Evolutionary conservation across 1,140 invertebrate species (phyloP).

Genomic region (Drosophila parabipectinata): DNA sequence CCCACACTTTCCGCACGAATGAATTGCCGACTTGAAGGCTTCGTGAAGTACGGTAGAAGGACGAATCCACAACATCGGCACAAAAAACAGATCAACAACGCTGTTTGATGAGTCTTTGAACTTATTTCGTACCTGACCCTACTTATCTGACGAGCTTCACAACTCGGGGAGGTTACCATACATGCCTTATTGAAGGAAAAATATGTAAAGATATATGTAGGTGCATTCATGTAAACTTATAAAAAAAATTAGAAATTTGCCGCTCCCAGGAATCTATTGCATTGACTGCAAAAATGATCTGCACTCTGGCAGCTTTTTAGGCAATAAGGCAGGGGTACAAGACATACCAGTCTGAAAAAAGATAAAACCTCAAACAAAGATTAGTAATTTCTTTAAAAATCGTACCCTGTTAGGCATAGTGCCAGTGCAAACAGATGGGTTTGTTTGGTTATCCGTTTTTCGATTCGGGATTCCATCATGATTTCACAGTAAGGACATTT

Average conservation of each 20-base stretch:
- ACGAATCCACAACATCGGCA: too few species aligned
- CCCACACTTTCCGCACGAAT: too few species aligned
- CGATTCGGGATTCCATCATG: constrained; percentile 36
- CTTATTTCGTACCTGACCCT: too few species aligned
- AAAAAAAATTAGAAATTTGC: constrained; percentile 61
- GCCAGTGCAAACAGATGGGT: constrained; percentile 44
- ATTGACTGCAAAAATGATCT: constrained; percentile 88
- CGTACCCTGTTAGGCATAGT: constrained; percentile 47
- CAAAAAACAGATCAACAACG: too few species aligned
- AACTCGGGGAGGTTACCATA: too few species aligned
- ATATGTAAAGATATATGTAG: too few species aligned
- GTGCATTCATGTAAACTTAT: too few species aligned
- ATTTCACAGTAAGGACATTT: constrained; percentile 29
- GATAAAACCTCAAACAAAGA: neutral
- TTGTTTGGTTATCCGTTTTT: constrained; percentile 27
- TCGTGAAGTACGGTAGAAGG: too few species aligned
- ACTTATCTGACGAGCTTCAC: too few species aligned
- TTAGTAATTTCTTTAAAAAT: neutral
- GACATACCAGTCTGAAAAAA: constrained; percentile 61
- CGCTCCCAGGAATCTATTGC: constrained; percentile 86
- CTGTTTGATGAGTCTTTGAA: too few species aligned
- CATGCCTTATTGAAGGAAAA: too few species aligned
- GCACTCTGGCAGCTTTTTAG: constrained; percentile 86
- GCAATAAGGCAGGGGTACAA: constrained; percentile 86
- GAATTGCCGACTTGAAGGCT: too few species aligned